Base-by-base conservation (phyloP, 2,113 vertebrate genomes). In the Aleadryas rufinucha region DNA sequence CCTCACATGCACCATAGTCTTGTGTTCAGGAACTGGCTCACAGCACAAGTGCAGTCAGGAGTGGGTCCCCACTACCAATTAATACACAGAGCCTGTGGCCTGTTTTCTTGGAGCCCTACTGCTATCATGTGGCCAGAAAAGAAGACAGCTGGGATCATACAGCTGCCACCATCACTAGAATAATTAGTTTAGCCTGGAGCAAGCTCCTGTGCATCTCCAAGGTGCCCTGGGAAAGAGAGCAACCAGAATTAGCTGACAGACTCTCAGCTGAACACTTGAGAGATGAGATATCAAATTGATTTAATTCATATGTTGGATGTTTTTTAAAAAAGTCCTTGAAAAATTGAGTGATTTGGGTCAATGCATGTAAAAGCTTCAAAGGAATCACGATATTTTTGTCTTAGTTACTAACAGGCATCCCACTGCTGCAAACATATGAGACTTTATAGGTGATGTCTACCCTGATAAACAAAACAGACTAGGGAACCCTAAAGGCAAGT, bases 121-220 rank as follows among this genome's bases (percentile, higher is more conserved):
- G 93, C 95, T 96, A 97, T 97, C 92, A 88, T 90, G 95, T 96
- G 93, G 94, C 86, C 91, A 81, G 86, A 78, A 95, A 86, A 70
- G 71, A 93, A 92, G 95, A 86, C 93, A 95, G 79, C 90, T 97
- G 91, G 93, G 86, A 96, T 89, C 72, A 89, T 87, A 80, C 91
- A 92, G 86, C 92, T 97, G 95, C 88, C 72, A 92, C 68, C 7
- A 2, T 44, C 83, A 87, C 76, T 84, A 92, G 83, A 95, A 93
- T 95, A 97, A 97, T 95, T 96, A 95, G 78, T 96, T 93, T 95
- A 89, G 94, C 94, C 93, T 89, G 39, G 9, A 96, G 95, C 94
- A 95, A 96, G 79, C 64, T 92, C 68, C 44, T 90, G 56, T 92
- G 71, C 4, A 3, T 95, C 76, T 96, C 90, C 83, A 96, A 96